phyloP scores from a whole-genome alignment of 2,888 invertebrate genomes.

The Lobophora halterata region DNA sequence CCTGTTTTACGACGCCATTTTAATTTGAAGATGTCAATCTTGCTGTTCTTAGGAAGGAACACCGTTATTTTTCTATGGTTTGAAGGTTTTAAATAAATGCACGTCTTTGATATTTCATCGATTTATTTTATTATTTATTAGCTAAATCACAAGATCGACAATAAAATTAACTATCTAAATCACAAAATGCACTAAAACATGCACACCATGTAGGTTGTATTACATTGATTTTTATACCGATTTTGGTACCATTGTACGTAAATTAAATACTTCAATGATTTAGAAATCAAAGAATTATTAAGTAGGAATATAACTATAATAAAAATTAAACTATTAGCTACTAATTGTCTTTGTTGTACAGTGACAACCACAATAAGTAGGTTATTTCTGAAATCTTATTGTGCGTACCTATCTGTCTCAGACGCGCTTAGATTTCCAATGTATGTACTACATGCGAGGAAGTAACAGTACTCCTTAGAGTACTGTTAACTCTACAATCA shows the following conservation, averaged over 20 bases:
- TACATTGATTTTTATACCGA: conserved; percentile 72
- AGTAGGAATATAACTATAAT: conserved; percentile 45
- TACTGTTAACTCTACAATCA: conserved; percentile 67
- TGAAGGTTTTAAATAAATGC: not conserved
- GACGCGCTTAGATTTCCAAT: conserved; percentile 28
- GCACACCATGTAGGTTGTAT: conserved; percentile 71
- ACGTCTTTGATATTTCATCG: conserved; percentile 48
- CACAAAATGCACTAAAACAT: conserved; percentile 82
- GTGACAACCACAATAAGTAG: conserved; percentile 38
- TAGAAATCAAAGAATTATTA: conserved; percentile 43
- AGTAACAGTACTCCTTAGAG: conserved; percentile 54
- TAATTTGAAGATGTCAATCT: too few relatives aligned
- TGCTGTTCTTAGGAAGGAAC: too few relatives aligned
- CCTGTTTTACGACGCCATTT: too few relatives aligned
- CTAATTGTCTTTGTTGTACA: conserved; percentile 55
- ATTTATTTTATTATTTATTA: conserved; percentile 67
- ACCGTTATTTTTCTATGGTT: conserved; percentile 4
- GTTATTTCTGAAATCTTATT: conserved; percentile 40
- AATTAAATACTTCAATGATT: conserved; percentile 50
- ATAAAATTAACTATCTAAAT: conserved; percentile 80
- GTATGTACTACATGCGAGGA: conserved; percentile 57
- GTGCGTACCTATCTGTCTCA: conserved; percentile 37
- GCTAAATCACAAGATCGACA: conserved; percentile 79
- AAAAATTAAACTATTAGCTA: conserved; percentile 57
- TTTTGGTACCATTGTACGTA: conserved; percentile 68